Evolutionary conservation across 2,888 invertebrate genomes (phyloP).

Genomic region (Meandrusa payeni): DNA sequence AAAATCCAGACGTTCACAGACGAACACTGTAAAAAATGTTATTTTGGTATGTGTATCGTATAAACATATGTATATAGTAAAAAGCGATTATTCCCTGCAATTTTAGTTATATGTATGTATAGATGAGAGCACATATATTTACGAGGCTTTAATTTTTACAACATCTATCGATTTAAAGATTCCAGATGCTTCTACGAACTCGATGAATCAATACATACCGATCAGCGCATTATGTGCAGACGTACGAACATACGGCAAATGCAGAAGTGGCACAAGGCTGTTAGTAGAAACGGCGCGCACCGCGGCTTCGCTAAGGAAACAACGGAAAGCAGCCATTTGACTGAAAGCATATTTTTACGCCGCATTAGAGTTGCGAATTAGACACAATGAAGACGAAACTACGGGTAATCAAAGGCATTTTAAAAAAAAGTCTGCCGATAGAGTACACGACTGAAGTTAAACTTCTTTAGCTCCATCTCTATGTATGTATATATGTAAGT

Average conservation of each 20-base stretch:
- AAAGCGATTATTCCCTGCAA: too few species aligned
- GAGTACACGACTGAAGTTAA: too few species aligned
- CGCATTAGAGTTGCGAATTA: background rate
- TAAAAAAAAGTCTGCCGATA: too few species aligned
- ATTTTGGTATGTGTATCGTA: too few species aligned
- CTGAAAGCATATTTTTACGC: constrained; percentile 35
- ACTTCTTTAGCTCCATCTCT: too few species aligned
- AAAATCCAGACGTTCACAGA: too few species aligned
- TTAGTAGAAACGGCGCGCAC: constrained; percentile 50
- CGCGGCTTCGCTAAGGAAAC: constrained; percentile 45
- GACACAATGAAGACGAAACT: constrained; percentile 1
- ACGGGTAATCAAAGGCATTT: too few species aligned
- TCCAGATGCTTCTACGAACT: constrained; percentile 26
- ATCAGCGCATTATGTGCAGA: constrained; percentile 37
- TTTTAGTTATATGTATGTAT: too few species aligned
- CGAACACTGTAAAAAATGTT: too few species aligned
- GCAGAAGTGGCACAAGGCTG: constrained; percentile 66
- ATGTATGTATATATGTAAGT: too few species aligned
- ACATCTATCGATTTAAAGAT: constrained; percentile 14
- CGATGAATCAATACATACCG: constrained; percentile 37
- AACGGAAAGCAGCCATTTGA: constrained; percentile 48
- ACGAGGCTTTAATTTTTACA: constrained; percentile 11
- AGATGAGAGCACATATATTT: too few species aligned
- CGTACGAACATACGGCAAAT: constrained; percentile 48
- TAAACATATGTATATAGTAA: too few species aligned